Evolutionary conservation across 2,113 vertebrate genomes (phyloP), one percentile per base, ranked within the genome.

Genomic region (Manacus vitellinus): DNA sequence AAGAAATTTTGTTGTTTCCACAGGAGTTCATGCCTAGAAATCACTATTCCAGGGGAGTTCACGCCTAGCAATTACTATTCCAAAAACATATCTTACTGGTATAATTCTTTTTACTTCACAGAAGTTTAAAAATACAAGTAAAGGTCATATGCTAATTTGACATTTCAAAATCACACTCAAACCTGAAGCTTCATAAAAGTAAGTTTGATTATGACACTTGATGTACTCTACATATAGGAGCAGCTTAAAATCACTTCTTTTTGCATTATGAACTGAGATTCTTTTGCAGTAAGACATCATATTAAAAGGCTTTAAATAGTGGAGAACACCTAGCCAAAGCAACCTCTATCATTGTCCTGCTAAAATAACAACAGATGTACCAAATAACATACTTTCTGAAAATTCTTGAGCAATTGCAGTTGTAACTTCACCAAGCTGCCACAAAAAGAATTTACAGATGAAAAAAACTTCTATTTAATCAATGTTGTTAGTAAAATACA

Each of bases 111-210:
- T 88, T 90, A 67, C 81, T 94, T 94, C 75, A 95, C 67, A 79
- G 58, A 94, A 92, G 75, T 92, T 95, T 93, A 95, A 97, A 97
- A 93, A 93, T 84, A 97, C 73, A 85, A 97, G 94, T 94, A 98
- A 98, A 98, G 97, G 97, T 98, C 97, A 94, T 96, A 98, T 98
- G 97, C 91, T 97, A 97, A 98, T 98, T 84, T 93, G 97, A 96
- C 96, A 98, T 98, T 98, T 97, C 89, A 78, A 95, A 96, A 96
- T 97, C 94, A 97, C 90, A 96, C 76, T 94, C 93, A 95, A 92
- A 94, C 89, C 92, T 95, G 95, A 93, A 95, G 78, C 91, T 96
- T 95, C 91, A 89, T 93, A 94, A 88, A 92, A 96, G 73, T 74
- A 94, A 90, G 90, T 94, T 96, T 96, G 92, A 96, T 97, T 90